Evolutionary conservation across 2,888 invertebrate genomes (phyloP).

Genomic region (Drosophila cracens): DNA sequence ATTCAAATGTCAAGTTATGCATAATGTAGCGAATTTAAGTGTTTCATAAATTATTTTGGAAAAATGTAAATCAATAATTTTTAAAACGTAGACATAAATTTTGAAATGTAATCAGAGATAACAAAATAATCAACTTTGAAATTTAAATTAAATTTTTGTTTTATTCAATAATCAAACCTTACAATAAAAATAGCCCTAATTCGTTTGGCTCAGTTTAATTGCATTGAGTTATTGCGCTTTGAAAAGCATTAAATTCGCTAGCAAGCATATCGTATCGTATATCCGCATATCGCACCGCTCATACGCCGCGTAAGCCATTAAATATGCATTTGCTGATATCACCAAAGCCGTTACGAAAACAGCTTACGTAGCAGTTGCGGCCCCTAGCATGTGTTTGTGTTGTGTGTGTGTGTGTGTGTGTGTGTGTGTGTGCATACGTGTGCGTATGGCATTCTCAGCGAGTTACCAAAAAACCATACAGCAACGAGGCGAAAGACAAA

Average conservation of each 20-base stretch:
- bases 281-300: slow-evolving; percentile 59
- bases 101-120: neutral
- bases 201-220: slow-evolving; percentile 12
- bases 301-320: slow-evolving; percentile 73
- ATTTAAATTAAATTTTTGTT: neutral
- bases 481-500: slow-evolving; percentile 4
- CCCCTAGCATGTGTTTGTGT: slow-evolving; percentile 4
- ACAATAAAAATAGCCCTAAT: slow-evolving; percentile 9
- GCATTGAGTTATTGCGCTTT: slow-evolving; percentile 43
- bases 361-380: slow-evolving; percentile 69
- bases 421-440: slow-evolving; percentile 20
- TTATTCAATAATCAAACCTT: neutral
- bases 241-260: slow-evolving; percentile 33
- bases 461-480: slow-evolving; percentile 19
- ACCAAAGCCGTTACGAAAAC: slow-evolving; percentile 75
- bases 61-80: neutral
- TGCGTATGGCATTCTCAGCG: slow-evolving; percentile 15
- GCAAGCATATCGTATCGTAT: slow-evolving; percentile 40
- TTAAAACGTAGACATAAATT: neutral
- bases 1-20: slow-evolving; percentile 2
- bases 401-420: slow-evolving; percentile 9
- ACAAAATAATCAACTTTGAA: neutral
- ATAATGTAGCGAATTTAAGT: neutral
- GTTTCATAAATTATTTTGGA: neutral
- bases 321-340: slow-evolving; percentile 80